A percentile compares a stretch with the other conserved stretches of the same genome.
phyloP scores from a whole-genome alignment of 2,888 invertebrate genomes.

The Caenorhabditis drosophilae region DNA sequence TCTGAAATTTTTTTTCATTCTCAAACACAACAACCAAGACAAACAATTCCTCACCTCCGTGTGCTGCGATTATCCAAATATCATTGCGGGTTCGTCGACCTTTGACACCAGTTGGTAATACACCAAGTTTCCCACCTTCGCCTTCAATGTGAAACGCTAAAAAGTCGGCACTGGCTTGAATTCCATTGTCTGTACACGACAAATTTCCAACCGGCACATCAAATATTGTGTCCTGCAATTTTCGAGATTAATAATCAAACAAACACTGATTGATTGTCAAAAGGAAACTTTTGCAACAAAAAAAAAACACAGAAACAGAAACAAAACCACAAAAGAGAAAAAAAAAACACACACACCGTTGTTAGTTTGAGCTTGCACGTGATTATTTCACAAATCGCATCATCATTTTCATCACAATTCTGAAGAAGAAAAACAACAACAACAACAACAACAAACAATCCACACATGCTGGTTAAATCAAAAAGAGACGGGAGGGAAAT shows the following conservation, averaged over 20 bases:
- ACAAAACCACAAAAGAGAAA: conserved; percentile 3
- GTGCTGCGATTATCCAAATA: conserved; percentile 69
- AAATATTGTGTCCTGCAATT: conserved; percentile 76
- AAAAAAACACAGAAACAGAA: conserved; percentile 5
- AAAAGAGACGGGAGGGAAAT: not conserved
- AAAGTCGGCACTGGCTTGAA: conserved; percentile 87
- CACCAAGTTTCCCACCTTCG: conserved; percentile 87
- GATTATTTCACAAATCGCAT: conserved; percentile 1
- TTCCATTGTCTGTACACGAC: conserved; percentile 92
- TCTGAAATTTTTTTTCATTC: no score
- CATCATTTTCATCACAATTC: not conserved
- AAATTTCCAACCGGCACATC: conserved; percentile 90
- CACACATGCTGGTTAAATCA: not conserved
- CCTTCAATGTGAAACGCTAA: conserved; percentile 95
- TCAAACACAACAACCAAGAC: no score
- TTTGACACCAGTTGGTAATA: conserved; percentile 84
- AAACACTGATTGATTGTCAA: not conserved
- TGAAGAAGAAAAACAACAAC: not conserved
- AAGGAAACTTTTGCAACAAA: not conserved
- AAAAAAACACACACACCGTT: conserved; percentile 27
- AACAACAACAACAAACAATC: conserved; percentile 1
- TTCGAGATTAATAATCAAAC: conserved; percentile 1
- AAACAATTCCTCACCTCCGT: conserved; percentile 38
- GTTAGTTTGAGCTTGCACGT: conserved; percentile 29
- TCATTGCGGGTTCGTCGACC: conserved; percentile 83